These are phyloP conservation scores for Bovichtus diacanthus DNA, from an alignment of 2,797 vertebrate genomes.

Conservation along the genomic window DNA sequence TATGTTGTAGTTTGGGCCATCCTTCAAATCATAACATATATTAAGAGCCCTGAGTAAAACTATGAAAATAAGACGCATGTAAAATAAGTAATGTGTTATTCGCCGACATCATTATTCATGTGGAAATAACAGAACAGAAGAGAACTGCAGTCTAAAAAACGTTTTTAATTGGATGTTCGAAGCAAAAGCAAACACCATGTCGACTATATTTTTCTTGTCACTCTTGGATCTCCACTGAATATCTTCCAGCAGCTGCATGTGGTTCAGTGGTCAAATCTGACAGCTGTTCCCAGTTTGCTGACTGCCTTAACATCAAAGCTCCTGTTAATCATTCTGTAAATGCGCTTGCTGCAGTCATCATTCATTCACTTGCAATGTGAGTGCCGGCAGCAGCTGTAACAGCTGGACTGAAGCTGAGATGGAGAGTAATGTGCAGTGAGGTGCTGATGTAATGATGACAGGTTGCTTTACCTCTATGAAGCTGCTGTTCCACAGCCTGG, in stretches of 20 bases:
- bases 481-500: slow-evolving; percentile 93
- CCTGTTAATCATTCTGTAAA: not conserved
- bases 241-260: slow-evolving; percentile 3
- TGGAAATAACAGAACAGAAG: not conserved
- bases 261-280: slow-evolving; percentile 3
- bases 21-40: not conserved
- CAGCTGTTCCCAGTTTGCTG: slow-evolving; percentile 13
- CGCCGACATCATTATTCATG: not conserved
- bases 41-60: not conserved
- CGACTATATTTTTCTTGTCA: not conserved
- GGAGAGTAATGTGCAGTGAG: not conserved
- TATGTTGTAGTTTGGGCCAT: not conserved
- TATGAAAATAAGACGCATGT: not conserved
- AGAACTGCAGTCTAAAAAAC: not conserved
- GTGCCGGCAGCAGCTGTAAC: slow-evolving; percentile 3
- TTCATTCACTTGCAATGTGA: slow-evolving; percentile 4
- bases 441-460: slow-evolving; percentile 10
- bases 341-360: not conserved
- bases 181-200: not conserved
- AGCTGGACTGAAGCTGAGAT: slow-evolving; percentile 15
- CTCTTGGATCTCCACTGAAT: not conserved
- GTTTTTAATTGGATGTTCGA: not conserved
- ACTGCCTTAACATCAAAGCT: slow-evolving; percentile 13
- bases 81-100: not conserved
- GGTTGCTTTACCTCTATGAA: slow-evolving; percentile 89